Evolutionary conservation across 1,140 invertebrate genomes (phyloP), one percentile per base, ranked within the genome.

Genomic region (Drosophila arawakana): DNA sequence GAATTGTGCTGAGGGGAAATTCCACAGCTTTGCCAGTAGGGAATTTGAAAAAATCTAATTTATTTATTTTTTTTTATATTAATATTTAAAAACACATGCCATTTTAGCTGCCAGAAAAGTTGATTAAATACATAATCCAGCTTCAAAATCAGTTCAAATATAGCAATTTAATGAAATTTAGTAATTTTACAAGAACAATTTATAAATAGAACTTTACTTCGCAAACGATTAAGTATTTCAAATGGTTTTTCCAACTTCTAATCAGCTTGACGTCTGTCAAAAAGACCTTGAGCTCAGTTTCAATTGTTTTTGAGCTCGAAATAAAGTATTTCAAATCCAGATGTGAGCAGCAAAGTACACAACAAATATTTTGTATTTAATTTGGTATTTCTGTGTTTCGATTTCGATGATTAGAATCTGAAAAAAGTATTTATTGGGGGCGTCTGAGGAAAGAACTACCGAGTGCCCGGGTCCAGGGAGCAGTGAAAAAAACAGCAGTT

Each of bases 351-450:
- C 47, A 39, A 63, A 47, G 30, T 54, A 4, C 34, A 37, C 58
- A 50, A 43, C 3, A 13, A 41, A 18, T 35, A 34, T 50, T 30
- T 41, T 43, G 8, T 58, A 18, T 44, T 25, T 46, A 37, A 35
- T 65, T 49, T 34, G 25, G 11, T 65, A 30, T 30, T 30, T 30
- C 0, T 30, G 3, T 30, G 25, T 30, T 30, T 30, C 25, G 50
- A 63, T 55, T 13, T 37, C 10, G 13, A 9, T 58, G 47, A 46
- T 62, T 37, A 43, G 18, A 62, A 62, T 75, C 58, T 75, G 15
- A 58, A 39, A 39, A 37, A 41, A 57, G 57, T 69, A 15, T 73
- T 69, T 74, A 74, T 63, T 52, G 60, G 73, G 73, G 73, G 68
- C 73, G 73, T 75, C 50, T 39, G 37, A 13, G 39, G 11, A 30